Evolutionary conservation across 2,888 invertebrate genomes (phyloP), one percentile per base, ranked within the genome.

Genomic region (Belgica antarctica): DNA sequence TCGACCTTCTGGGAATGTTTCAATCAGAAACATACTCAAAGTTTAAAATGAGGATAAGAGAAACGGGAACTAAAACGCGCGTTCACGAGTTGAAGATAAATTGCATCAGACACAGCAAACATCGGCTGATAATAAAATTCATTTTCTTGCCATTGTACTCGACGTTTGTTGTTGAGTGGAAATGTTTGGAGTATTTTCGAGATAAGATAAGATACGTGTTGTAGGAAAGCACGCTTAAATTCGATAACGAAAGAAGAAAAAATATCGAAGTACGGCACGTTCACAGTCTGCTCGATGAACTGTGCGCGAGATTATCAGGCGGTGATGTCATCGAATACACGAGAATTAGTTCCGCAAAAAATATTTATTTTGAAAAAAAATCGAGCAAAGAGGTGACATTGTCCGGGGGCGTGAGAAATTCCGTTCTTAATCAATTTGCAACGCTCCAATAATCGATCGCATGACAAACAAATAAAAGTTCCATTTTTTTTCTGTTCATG

Each of bases 331-430:
- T 52, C 52, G 17, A 41, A 8, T 31, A 31, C 52, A 22, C 19
- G 12, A 52, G 19, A 31, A 31, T 31, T 12, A 22, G 52, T 52
- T 52, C 52, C 52, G 22, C 2, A 22, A 17, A 52, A 52, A 19
- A 52, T 22, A 17, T 52, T 22, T 5, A 52, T 19, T 41, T 41
- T 22, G 46, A 7, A 15, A 46, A n/a, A n/a, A n/a, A n/a, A n/a
- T n/a, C n/a, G n/a, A 41, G 41, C 41, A 41, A 41, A 41, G 15
- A 41, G 31, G 17, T 62, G 62, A 62, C 62, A 34, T 62, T 62
- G 62, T 31, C 34, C 19, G 28, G 34, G 62, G 62, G 34, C 62
- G 62, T 62, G 62, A 62, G 62, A 62, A 59, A 17, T 62, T 59
- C 41, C 41, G 15, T n/a, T 41, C 41, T 4, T 3, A 52, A 52